A percentile compares a stretch with the other conserved stretches of the same genome.
Conservation (phyloP, 2,113 vertebrate genomes). For the Nestor notabilis region DNA sequence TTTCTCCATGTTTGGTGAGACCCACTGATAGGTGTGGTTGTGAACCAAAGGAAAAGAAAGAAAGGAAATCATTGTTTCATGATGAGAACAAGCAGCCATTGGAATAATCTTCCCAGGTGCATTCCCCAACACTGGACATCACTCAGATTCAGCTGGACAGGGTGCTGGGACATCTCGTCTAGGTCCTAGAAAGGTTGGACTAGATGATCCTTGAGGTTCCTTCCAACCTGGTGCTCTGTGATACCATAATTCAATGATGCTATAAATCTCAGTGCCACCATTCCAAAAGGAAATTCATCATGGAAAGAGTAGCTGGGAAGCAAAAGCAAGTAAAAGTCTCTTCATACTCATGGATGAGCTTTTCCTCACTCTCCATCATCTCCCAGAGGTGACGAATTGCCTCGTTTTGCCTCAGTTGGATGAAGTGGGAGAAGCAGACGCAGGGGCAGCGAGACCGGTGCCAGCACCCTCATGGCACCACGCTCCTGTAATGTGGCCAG, state of each 20-base stretch:
- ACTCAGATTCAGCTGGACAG: neutral
- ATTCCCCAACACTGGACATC: neutral
- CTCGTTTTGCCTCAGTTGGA: neutral
- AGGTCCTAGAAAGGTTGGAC: neutral
- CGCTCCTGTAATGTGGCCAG: neutral
- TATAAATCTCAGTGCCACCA: neutral
- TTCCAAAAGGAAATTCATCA: neutral
- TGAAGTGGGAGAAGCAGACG: neutral
- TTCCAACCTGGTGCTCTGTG: neutral
- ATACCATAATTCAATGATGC: neutral
- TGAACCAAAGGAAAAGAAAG: neutral
- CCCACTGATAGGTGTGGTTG: neutral
- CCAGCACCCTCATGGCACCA: neutral
- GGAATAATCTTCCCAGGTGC: neutral
- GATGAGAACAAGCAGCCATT: neutral
- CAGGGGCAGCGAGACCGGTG: neutral
- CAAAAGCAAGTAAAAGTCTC: neutral
- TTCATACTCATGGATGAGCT: neutral
- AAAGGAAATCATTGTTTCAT: neutral
- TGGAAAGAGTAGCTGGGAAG: neutral
- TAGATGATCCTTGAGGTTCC: neutral
- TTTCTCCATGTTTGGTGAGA: neutral
- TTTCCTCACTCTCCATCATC: neutral
- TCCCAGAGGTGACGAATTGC: neutral
- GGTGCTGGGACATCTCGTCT: neutral